Conservation (phyloP, 23 tunicate genomes). For the Styela clava region DNA sequence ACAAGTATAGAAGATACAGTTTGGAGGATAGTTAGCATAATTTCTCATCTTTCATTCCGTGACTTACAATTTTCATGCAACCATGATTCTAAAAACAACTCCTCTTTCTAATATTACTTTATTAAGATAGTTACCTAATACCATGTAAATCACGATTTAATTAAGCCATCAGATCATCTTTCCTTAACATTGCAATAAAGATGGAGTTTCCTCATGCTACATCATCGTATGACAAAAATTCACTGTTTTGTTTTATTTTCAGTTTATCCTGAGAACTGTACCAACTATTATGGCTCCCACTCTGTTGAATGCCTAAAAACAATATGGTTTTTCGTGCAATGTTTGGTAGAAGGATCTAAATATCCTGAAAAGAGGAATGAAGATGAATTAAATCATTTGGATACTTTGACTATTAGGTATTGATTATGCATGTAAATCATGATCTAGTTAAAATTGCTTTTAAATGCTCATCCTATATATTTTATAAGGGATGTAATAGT, state of each 20-base stretch:
- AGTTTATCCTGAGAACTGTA: constrained; percentile 26
- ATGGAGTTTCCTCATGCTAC: too few species aligned
- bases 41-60: too few species aligned
- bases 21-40: too few species aligned
- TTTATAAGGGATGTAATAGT: neutral
- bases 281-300: constrained; percentile 24
- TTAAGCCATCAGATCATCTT: too few species aligned
- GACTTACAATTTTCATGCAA: too few species aligned
- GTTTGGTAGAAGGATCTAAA: constrained; percentile 12
- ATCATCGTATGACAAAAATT: neutral
- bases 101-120: too few species aligned
- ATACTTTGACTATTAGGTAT: constrained; percentile 13
- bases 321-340: constrained; percentile 8
- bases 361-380: constrained; percentile 5
- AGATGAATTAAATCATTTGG: neutral
- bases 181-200: too few species aligned
- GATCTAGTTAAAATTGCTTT: neutral
- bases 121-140: too few species aligned
- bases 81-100: too few species aligned
- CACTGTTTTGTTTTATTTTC: neutral
- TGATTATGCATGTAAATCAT: neutral
- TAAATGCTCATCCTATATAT: neutral
- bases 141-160: too few species aligned
- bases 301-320: constrained; percentile 2
- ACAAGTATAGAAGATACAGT: too few species aligned